A percentile compares a stretch with the other conserved stretches of the same genome.
phyloP scores from a whole-genome alignment of 2,888 invertebrate species.

The Dolichomitus sp. region DNA sequence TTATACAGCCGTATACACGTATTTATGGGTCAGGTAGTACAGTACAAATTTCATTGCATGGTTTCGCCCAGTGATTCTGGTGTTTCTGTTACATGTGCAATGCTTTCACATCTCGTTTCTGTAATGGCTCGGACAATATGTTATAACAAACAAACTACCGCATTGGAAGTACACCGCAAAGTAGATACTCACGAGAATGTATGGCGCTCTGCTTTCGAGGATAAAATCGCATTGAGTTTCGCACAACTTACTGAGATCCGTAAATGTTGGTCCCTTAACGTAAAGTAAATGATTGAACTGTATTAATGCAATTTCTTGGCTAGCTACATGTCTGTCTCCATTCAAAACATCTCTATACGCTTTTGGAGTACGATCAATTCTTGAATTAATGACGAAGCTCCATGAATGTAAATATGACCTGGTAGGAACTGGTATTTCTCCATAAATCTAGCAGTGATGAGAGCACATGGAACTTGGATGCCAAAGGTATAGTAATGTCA shows the following conservation, averaged over 20 bases:
- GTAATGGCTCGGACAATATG: constrained; percentile 19
- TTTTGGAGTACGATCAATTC: neutral
- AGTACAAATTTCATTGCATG: constrained; percentile 8
- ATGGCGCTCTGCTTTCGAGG: too few species aligned
- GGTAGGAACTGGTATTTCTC: constrained; percentile 1
- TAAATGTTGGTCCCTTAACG: neutral
- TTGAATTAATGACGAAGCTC: constrained; percentile 29
- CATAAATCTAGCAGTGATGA: constrained; percentile 18
- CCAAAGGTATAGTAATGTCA: constrained; percentile 78
- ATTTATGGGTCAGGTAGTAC: neutral
- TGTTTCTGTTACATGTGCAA: constrained; percentile 23
- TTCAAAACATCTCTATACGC: too few species aligned
- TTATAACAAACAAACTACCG: neutral
- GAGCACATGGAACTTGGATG: constrained; percentile 50
- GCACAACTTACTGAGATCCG: neutral
- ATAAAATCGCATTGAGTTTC: neutral
- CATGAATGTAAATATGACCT: neutral
- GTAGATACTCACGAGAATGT: neutral
- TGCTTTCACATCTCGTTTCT: constrained; percentile 23
- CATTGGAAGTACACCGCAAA: neutral
- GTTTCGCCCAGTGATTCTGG: constrained; percentile 20
- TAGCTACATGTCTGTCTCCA: too few species aligned
- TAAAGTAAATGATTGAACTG: too few species aligned
- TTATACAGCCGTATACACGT: neutral
- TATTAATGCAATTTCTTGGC: too few species aligned